These are phyloP conservation scores for Pristionchus exspectatus DNA, from an alignment of 2,888 invertebrate species.

Conservation along the genomic window DNA sequence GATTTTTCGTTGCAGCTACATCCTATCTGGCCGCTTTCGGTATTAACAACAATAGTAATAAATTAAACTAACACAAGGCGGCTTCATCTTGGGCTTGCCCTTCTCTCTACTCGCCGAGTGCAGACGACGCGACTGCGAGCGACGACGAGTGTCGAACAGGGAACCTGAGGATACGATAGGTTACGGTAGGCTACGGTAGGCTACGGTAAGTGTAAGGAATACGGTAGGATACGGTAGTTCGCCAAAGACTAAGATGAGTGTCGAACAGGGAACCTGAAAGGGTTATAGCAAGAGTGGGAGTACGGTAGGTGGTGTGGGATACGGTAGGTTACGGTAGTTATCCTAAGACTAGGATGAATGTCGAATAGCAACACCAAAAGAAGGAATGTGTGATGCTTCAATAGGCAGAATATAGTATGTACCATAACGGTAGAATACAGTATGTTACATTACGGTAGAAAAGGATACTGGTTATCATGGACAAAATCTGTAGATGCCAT, in stretches of 20 bases:
- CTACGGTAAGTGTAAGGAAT: neutral
- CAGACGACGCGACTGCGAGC: slow-evolving; percentile 45
- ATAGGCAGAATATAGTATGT: no score
- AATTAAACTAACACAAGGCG: slow-evolving; percentile 36
- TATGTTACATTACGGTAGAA: no score
- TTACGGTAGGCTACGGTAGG: neutral
- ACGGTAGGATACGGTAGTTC: neutral
- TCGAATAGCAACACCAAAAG: no score
- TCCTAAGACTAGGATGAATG: no score
- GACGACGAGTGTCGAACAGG: slow-evolving; percentile 40
- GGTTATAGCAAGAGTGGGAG: neutral
- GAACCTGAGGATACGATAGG: neutral
- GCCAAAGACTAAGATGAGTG: neutral
- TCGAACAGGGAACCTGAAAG: neutral
- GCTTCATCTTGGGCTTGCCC: slow-evolving; percentile 53
- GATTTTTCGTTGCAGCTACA: neutral
- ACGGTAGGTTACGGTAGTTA: neutral
- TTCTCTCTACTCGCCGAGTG: slow-evolving; percentile 32
- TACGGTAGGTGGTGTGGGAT: neutral
- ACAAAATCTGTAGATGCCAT: no score
- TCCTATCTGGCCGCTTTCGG: no score
- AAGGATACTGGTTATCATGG: no score
- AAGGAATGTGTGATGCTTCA: no score
- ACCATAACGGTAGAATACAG: no score
- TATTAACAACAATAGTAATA: no score